Percentiles rank a stretch among this genome's conserved stretches.
phyloP scores from a whole-genome alignment of 2,113 vertebrate genomes.

The Platycercus adscitus region DNA sequence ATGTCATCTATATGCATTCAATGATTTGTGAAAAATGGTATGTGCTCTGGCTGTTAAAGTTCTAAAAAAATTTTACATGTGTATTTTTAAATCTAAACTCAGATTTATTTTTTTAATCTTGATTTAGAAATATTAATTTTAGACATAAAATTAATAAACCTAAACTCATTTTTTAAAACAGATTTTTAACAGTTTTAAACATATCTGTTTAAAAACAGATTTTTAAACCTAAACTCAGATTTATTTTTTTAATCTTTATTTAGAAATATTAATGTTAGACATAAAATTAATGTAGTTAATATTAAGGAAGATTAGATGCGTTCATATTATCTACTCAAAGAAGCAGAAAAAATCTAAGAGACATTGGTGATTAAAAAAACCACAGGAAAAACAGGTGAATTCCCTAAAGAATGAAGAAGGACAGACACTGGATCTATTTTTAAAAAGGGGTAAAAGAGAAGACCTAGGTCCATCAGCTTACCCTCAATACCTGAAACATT shows the following conservation, averaged over 20 bases:
- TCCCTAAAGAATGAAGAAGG: background rate
- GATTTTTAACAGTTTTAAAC: too few species aligned
- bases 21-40: background rate
- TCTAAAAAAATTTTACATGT: background rate
- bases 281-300: background rate
- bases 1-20: background rate
- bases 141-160: background rate
- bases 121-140: background rate
- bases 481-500: constrained; percentile 11
- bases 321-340: background rate
- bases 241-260: background rate
- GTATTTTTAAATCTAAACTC: background rate
- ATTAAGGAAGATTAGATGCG: background rate
- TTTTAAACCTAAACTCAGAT: background rate
- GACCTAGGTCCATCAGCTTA: background rate
- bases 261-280: background rate
- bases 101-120: background rate
- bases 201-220: too few species aligned
- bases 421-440: background rate
- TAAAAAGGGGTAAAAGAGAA: background rate
- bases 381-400: background rate
- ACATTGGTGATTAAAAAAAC: background rate
- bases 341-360: background rate
- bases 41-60: background rate
- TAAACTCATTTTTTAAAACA: too few species aligned